Evolutionary conservation across 2,797 vertebrate genomes (phyloP), one percentile per base, ranked within the genome.

Genomic region (Spinus olivaceus): DNA sequence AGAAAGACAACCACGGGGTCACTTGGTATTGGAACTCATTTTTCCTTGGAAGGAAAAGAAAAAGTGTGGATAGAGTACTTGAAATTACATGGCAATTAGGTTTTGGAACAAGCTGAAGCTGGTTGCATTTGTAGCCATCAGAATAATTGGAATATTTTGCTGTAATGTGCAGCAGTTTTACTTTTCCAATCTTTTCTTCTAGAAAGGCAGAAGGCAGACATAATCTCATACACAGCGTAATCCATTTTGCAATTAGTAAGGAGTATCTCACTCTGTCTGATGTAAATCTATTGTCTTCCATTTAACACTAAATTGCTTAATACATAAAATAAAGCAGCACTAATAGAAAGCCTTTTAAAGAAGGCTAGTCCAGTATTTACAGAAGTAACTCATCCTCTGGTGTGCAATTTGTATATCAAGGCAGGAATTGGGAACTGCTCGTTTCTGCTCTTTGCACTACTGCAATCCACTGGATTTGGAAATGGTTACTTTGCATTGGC

Each of bases 261-360:
- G 83, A 89, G 80, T 80, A 94, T 79, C 42, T 82, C 73, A 63
- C 44, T 46, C 41, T 80, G 7, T 33, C 28, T 71, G 42, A 42
- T 41, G 49, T 41, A 86, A 94, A 88, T 61, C 47, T 35, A 30
- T 83, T 44, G 79, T 56, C 47, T 81, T 67, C 73, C 63, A 76
- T 79, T 95, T 81, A 63, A 86, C 90, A 81, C 27, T 59, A 51
- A 69, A 90, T 84, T 78, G 41, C 28, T 92, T 78, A 81, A 81
- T 90, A 94, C 86, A 83, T 81, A 86, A 89, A 94, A 87, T 77
- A 74, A 74, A 15, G 19, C 27, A 70, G n/a, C 47, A 59, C 46
- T 79, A 56, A 59, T 70, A 18, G 64, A 71, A 71, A 73, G 22
- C n/a, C 57, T 24, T 67, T 93, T 88, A 86, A 81, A 81, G 70